Conservation (phyloP, 2,888 invertebrate genomes). For the Ophioninae sp. region DNA sequence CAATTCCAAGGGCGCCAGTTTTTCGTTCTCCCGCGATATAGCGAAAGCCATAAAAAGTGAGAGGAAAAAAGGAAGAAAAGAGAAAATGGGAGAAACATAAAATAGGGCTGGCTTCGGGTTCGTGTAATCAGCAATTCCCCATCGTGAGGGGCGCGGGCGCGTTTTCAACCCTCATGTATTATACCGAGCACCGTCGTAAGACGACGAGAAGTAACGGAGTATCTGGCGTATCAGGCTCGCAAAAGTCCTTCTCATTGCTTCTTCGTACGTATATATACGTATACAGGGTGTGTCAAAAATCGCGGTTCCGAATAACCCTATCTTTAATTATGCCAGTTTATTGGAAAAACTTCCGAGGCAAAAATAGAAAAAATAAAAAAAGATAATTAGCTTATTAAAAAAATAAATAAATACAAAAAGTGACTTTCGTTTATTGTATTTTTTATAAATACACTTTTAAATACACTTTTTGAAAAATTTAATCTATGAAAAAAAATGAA, state of each 20-base stretch:
- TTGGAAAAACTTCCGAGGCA: too few relatives aligned
- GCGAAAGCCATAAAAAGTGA: slow-evolving; percentile 59
- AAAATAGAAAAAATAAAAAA: too few relatives aligned
- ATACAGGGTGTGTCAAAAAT: too few relatives aligned
- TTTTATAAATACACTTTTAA: too few relatives aligned
- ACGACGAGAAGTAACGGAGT: slow-evolving; percentile 24
- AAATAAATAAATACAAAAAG: too few relatives aligned
- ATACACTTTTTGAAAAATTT: too few relatives aligned
- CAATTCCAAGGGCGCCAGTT: slow-evolving; percentile 28
- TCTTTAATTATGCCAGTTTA: too few relatives aligned
- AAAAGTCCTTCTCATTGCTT: slow-evolving; percentile 39
- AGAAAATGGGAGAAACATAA: slow-evolving; percentile 19
- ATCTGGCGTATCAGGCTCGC: slow-evolving; percentile 36
- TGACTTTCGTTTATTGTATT: too few relatives aligned
- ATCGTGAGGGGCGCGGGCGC: slow-evolving; percentile 51
- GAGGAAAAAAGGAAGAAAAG: not conserved
- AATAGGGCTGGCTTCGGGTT: slow-evolving; percentile 42
- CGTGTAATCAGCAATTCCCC: slow-evolving; percentile 67
- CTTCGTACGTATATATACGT: not conserved
- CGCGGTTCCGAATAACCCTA: too few relatives aligned
- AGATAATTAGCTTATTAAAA: too few relatives aligned
- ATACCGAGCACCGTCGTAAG: slow-evolving; percentile 8
- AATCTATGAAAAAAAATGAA: too few relatives aligned
- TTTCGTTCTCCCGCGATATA: slow-evolving; percentile 28
- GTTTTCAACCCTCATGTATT: slow-evolving; percentile 57